A percentile compares a stretch with the other conserved stretches of the same genome.
phyloP scores from a whole-genome alignment of 2,113 vertebrate species.

The Silurus meridionalis region DNA sequence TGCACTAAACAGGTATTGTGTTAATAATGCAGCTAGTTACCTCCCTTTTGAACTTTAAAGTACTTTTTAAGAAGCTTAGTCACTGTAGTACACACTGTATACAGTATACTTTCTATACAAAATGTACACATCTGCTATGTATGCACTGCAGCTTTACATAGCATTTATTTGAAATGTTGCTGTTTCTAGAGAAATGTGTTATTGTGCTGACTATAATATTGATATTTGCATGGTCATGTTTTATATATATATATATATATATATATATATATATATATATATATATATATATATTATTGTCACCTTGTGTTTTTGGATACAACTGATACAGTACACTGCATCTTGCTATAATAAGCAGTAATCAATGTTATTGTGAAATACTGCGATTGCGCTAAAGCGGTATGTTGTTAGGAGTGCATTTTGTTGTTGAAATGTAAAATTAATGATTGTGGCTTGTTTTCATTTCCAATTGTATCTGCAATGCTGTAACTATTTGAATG shows the following conservation, averaged over 20 bases:
- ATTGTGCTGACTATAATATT: conserved; percentile 1
- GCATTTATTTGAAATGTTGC: conserved; percentile 18
- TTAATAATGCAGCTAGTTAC: not conserved
- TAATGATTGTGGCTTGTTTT: not conserved
- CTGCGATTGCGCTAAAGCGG: too few relatives aligned
- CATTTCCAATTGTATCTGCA: not conserved
- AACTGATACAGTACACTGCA: conserved; percentile 3
- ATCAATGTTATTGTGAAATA: not conserved
- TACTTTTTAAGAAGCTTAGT: not conserved
- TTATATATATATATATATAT: not conserved
- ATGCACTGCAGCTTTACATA: conserved; percentile 63
- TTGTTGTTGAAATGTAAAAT: not conserved
- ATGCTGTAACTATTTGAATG: not conserved
- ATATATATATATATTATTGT: not conserved
- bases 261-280: not conserved
- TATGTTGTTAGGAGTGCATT: not conserved
- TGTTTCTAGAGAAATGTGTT: conserved; percentile 1
- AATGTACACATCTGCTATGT: conserved; percentile 27
- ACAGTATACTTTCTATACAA: not conserved
- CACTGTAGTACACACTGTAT: not conserved
- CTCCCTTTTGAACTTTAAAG: not conserved
- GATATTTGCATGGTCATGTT: conserved; percentile 3
- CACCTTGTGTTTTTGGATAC: conserved; percentile 11
- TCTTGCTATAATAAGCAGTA: conserved; percentile 5
- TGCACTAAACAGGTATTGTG: not conserved